phyloP scores from a whole-genome alignment of 1,140 invertebrate genomes.

The Euglossa dilemma region DNA sequence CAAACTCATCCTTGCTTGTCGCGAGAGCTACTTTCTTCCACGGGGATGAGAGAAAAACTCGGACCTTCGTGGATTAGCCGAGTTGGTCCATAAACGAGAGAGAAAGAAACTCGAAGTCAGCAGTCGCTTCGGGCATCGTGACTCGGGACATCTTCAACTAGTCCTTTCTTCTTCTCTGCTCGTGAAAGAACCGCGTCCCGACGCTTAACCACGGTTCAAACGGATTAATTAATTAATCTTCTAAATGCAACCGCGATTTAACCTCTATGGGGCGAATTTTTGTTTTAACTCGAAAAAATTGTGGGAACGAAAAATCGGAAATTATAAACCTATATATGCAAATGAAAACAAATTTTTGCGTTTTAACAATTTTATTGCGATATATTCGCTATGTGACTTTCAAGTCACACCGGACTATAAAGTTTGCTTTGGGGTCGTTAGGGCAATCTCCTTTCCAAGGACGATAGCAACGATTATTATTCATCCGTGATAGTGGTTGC shows the following conservation, averaged over 20 bases:
- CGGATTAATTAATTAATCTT: conserved; percentile 11
- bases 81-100: conserved; percentile 40
- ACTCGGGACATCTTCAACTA: conserved; percentile 30
- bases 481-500: no score
- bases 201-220: background rate
- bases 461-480: no score
- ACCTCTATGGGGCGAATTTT: no score
- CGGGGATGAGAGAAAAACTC: conserved; percentile 47
- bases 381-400: no score
- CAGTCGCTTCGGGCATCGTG: conserved; percentile 27
- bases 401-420: no score
- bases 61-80: conserved; percentile 41
- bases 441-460: no score
- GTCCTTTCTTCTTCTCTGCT: background rate
- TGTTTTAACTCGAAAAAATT: no score
- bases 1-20: conserved; percentile 39
- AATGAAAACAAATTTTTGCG: no score
- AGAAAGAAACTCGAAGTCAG: conserved; percentile 41
- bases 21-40: conserved; percentile 22
- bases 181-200: background rate
- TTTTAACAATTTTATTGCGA: no score
- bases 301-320: no score
- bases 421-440: no score
- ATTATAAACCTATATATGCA: no score
- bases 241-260: background rate